These are phyloP conservation scores for Eurypyga helias DNA, from an alignment of 2,113 vertebrate species.

Conservation along the genomic window DNA sequence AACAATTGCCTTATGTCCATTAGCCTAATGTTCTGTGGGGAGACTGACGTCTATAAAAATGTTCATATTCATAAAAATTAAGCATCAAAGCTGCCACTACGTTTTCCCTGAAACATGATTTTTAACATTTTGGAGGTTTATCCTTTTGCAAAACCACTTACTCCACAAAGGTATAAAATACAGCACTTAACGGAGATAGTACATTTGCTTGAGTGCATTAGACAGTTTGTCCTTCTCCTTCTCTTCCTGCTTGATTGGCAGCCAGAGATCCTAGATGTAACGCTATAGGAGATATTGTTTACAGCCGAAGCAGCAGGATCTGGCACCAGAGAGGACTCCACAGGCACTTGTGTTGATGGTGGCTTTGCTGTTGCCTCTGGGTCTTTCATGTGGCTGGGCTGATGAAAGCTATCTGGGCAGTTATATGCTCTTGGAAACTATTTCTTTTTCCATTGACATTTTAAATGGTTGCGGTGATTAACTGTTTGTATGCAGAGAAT, in stretches of 20 bases:
- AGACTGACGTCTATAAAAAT: constrained; percentile 41
- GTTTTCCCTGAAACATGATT: background rate
- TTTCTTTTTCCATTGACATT: constrained; percentile 74
- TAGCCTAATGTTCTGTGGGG: constrained; percentile 25
- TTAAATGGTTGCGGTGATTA: constrained; percentile 78
- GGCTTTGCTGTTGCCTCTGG: constrained; percentile 78
- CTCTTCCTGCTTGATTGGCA: constrained; percentile 56
- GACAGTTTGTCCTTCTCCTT: constrained; percentile 5
- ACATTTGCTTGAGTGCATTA: constrained; percentile 51
- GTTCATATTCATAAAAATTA: constrained; percentile 19
- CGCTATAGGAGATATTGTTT: constrained; percentile 33
- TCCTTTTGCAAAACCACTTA: constrained; percentile 24
- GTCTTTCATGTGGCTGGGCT: constrained; percentile 62
- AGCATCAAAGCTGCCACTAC: background rate
- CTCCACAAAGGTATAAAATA: constrained; percentile 12
- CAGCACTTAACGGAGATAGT: constrained; percentile 1
- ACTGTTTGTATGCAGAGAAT: constrained; percentile 75
- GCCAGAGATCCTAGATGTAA: constrained; percentile 44
- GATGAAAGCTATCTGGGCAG: constrained; percentile 66
- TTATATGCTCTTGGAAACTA: constrained; percentile 71
- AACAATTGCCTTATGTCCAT: constrained; percentile 11
- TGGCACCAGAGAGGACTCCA: constrained; percentile 70
- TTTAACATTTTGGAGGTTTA: constrained; percentile 35
- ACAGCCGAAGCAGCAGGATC: constrained; percentile 58
- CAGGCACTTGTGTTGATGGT: constrained; percentile 70